Conservation (phyloP, 2,888 invertebrate species). For the Folsomia manolachei region DNA sequence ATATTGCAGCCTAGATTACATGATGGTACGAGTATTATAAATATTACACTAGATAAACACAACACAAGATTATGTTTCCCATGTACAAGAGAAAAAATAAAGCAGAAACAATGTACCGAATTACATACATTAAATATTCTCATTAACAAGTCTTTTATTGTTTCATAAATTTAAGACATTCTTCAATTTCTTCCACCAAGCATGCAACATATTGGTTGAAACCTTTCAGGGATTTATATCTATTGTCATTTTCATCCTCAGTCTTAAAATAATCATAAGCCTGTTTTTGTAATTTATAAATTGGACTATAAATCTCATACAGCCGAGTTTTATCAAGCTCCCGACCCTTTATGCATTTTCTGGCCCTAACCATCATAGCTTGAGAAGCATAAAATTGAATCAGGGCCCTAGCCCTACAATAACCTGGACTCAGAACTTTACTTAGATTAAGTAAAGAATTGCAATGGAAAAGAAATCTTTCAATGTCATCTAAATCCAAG, state of each 20-base stretch:
- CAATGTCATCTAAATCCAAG: conserved; percentile 27
- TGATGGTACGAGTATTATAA: too few relatives aligned
- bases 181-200: conserved; percentile 39
- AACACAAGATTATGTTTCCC: too few relatives aligned
- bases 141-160: too few relatives aligned
- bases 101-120: too few relatives aligned
- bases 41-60: too few relatives aligned
- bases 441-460: conserved; percentile 25
- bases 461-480: conserved; percentile 33
- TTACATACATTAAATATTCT: too few relatives aligned
- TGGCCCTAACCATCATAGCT: conserved; percentile 29
- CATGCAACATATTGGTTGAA: conserved; percentile 40
- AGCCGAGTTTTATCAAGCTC: conserved; percentile 14
- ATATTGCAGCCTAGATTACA: too few relatives aligned
- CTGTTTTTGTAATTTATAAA: conserved; percentile 36
- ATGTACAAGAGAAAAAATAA: too few relatives aligned
- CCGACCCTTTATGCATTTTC: conserved; percentile 18
- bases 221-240: conserved; percentile 17
- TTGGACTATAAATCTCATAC: conserved; percentile 24
- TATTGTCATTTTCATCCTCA: conserved; percentile 38
- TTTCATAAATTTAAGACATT: conserved; percentile 23
- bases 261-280: conserved; percentile 33
- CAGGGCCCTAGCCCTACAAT: conserved; percentile 33
- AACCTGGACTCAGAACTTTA: conserved; percentile 32
- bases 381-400: conserved; percentile 39